Evolutionary conservation across 2,113 vertebrate genomes (phyloP).

Genomic region (Anser cygnoides): DNA sequence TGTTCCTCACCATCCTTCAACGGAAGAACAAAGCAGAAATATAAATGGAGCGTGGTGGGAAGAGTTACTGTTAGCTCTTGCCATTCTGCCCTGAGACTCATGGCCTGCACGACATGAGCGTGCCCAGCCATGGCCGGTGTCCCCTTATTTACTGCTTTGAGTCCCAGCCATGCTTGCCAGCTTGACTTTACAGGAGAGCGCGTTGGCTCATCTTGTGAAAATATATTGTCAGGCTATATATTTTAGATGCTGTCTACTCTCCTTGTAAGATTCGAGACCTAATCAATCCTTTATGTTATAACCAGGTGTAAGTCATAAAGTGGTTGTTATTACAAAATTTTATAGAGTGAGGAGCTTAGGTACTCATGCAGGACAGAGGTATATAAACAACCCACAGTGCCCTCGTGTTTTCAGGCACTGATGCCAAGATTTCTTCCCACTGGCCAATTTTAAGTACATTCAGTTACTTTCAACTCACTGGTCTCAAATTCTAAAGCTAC

Average conservation of each 20-base stretch:
- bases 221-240: conserved; percentile 70
- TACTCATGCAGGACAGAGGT: conserved; percentile 38
- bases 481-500: not conserved
- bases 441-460: not conserved
- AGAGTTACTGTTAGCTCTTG: conserved; percentile 4
- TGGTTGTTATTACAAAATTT: conserved; percentile 72
- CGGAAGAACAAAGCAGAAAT: conserved; percentile 28
- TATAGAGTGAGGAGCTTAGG: conserved; percentile 64
- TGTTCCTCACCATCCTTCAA: not conserved
- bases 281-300: conserved; percentile 76
- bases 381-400: conserved; percentile 33
- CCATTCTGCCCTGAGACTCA: conserved; percentile 15
- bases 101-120: not conserved
- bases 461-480: not conserved
- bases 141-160: conserved; percentile 60
- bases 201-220: conserved; percentile 63
- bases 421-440: not conserved
- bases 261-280: conserved; percentile 67
- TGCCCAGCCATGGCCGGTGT: not conserved
- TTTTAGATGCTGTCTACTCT: conserved; percentile 66
- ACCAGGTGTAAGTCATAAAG: conserved; percentile 78
- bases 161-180: conserved; percentile 20
- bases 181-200: conserved; percentile 30
- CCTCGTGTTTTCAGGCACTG: not conserved
- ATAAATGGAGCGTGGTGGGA: conserved; percentile 4